phyloP scores from a whole-genome alignment of 1,140 invertebrate genomes.

The Drosophila ercepeae region DNA sequence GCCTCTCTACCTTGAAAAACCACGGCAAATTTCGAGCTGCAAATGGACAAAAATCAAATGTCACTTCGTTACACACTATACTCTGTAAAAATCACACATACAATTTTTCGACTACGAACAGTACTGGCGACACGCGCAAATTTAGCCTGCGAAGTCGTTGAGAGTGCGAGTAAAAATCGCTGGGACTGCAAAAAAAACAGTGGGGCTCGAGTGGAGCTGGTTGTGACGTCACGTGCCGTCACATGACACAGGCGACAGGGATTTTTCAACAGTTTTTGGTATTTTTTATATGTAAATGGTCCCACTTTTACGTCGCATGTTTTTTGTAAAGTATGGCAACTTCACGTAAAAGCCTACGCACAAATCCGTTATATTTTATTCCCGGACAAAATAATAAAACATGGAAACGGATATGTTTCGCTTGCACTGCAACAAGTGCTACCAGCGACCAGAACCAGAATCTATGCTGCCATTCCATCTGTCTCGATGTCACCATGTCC shows the following conservation, averaged over 20 bases:
- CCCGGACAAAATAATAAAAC: not conserved
- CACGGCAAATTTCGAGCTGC: constrained; percentile 79
- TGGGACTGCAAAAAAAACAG: constrained; percentile 24
- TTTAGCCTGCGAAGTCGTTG: constrained; percentile 76
- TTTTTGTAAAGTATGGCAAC: not conserved
- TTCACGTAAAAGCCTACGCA: no score
- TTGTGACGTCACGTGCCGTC: constrained; percentile 78
- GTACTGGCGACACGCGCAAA: constrained; percentile 76
- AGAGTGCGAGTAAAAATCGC: constrained; percentile 74
- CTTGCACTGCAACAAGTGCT: constrained; percentile 50
- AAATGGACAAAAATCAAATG: constrained; percentile 29
- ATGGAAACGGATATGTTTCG: constrained; percentile 39
- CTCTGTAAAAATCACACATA: constrained; percentile 40
- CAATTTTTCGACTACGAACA: constrained; percentile 78
- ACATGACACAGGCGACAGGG: constrained; percentile 53
- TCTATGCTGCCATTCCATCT: constrained; percentile 18
- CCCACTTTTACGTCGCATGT: not conserved
- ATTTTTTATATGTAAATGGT: not conserved
- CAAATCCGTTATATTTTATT: not conserved
- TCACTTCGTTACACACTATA: constrained; percentile 3
- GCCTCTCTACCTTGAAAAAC: constrained; percentile 70
- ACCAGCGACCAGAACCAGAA: not conserved
- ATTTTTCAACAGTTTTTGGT: not conserved
- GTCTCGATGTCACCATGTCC: constrained; percentile 48
- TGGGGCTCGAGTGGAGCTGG: constrained; percentile 32